phyloP scores from a whole-genome alignment of 2,797 vertebrate species.

The Capromys pilorides region DNA sequence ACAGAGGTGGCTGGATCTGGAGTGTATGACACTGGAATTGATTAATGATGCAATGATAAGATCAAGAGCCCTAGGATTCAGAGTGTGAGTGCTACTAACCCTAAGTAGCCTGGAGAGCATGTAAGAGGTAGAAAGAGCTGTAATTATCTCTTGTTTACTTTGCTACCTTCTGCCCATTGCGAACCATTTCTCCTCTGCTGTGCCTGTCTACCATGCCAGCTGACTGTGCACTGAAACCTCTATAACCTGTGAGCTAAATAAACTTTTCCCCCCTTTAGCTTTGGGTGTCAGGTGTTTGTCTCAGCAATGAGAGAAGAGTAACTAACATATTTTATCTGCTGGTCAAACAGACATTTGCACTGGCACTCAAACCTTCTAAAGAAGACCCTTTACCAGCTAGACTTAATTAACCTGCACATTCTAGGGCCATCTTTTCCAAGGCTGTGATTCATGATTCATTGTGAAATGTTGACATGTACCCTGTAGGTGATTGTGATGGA shows the following conservation, averaged over 20 bases:
- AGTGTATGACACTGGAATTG: neutral
- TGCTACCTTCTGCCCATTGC: neutral
- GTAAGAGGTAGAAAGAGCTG: neutral
- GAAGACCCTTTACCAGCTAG: neutral
- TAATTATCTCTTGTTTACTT: neutral
- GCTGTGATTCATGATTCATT: neutral
- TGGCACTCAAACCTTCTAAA: neutral
- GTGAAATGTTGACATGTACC: neutral
- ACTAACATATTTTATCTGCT: neutral
- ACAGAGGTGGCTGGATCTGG: neutral
- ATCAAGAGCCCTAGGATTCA: neutral
- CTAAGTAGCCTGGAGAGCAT: neutral
- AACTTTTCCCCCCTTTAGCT: neutral
- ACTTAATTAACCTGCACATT: neutral
- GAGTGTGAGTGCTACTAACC: neutral
- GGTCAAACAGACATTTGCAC: neutral
- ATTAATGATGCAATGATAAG: neutral
- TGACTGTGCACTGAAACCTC: neutral
- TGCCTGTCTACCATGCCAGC: neutral
- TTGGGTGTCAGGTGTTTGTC: neutral
- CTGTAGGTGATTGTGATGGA: neutral
- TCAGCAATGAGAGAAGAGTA: neutral
- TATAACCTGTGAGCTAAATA: neutral
- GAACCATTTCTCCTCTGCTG: neutral
- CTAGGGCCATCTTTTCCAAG: neutral